Evolutionary conservation across 2,888 invertebrate species (phyloP).

Genomic region (Drosophila vallismaia): DNA sequence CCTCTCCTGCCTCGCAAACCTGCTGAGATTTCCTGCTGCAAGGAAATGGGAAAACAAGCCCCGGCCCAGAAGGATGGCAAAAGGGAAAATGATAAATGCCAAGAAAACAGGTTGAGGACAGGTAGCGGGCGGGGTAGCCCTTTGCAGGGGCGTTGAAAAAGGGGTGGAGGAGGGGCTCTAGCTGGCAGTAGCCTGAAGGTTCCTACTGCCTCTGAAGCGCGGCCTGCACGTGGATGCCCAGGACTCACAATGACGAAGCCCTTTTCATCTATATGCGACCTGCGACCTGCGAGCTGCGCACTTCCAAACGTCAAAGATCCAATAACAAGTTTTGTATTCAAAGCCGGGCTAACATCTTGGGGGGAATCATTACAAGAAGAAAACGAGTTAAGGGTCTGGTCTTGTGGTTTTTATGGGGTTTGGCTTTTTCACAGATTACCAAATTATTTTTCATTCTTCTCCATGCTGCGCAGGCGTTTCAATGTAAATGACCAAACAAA

Average conservation of each 20-base stretch:
- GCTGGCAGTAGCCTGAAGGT: slow-evolving; percentile 57
- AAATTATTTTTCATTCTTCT: slow-evolving; percentile 64
- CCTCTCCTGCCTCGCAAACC: slow-evolving; percentile 40
- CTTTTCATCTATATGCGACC: slow-evolving; percentile 59
- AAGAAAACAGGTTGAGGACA: slow-evolving; percentile 72
- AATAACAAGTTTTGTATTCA: slow-evolving; percentile 70
- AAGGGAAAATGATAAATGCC: slow-evolving; percentile 68
- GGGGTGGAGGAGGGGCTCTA: slow-evolving; percentile 30
- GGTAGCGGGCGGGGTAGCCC: slow-evolving; percentile 48
- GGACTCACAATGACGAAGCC: slow-evolving; percentile 59
- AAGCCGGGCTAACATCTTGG: slow-evolving; percentile 3
- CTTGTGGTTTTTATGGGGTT: slow-evolving; percentile 76
- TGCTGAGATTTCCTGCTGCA: slow-evolving; percentile 69
- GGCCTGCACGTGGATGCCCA: slow-evolving; percentile 69
- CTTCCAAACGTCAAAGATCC: slow-evolving; percentile 63
- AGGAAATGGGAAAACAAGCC: slow-evolving; percentile 70
- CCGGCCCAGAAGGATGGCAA: slow-evolving; percentile 30
- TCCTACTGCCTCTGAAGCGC: slow-evolving; percentile 56
- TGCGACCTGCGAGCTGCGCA: slow-evolving; percentile 54
- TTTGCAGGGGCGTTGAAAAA: slow-evolving; percentile 12
- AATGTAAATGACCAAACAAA: slow-evolving; percentile 56
- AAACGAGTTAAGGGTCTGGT: slow-evolving; percentile 69
- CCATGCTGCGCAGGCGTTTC: slow-evolving; percentile 23
- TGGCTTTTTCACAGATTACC: slow-evolving; percentile 79
- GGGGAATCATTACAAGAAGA: slow-evolving; percentile 26